Evolutionary conservation across 2,113 vertebrate species (phyloP).

Genomic region (Halcyon senegalensis): DNA sequence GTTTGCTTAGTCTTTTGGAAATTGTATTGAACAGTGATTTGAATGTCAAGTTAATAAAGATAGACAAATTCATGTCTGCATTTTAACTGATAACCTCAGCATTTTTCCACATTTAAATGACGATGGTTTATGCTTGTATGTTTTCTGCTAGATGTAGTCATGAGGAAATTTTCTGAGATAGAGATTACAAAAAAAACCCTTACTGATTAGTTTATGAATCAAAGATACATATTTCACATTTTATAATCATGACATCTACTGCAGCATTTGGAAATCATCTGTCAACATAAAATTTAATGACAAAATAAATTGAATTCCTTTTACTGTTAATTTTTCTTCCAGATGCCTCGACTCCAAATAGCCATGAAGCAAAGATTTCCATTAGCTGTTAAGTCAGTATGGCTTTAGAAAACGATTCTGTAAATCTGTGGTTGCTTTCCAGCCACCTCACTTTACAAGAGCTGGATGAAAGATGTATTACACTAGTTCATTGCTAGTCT

Average conservation of each 20-base stretch:
- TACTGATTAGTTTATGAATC: conserved; percentile 15
- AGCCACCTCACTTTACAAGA: background rate
- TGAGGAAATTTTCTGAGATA: background rate
- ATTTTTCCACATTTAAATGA: background rate
- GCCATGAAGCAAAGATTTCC: background rate
- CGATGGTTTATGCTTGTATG: background rate
- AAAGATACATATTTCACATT: conserved; percentile 11
- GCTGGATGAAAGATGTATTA: background rate
- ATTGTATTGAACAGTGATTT: background rate
- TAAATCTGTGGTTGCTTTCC: background rate
- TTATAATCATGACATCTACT: background rate
- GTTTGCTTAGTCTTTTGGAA: background rate
- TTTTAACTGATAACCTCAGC: background rate
- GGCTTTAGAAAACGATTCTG: background rate
- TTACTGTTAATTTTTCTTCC: conserved; percentile 44
- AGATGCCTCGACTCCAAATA: background rate
- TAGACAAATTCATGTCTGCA: background rate
- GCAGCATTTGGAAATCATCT: conserved; percentile 29
- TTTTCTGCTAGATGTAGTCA: background rate
- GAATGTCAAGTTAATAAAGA: background rate
- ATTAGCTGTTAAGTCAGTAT: background rate
- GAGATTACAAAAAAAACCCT: background rate
- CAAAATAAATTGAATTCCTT: conserved; percentile 16
- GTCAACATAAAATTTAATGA: background rate
- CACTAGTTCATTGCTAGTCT: background rate